Evolutionary conservation across 2,797 vertebrate genomes (phyloP).

Genomic region (Rhodeus uyekii): DNA sequence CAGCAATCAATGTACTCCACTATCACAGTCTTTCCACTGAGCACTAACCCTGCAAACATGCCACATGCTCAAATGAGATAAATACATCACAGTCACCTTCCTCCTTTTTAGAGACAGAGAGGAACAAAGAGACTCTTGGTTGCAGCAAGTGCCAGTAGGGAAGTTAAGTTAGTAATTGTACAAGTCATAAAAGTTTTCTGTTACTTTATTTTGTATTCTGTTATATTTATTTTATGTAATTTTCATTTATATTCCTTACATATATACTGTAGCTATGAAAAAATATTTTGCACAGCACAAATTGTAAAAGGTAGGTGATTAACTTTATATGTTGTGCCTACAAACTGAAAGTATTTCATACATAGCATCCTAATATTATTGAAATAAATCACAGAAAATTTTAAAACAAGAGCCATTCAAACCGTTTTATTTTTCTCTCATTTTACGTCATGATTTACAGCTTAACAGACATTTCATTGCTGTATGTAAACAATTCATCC

Average conservation of each 20-base stretch:
- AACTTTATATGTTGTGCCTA: neutral
- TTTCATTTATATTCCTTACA: neutral
- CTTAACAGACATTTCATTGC: neutral
- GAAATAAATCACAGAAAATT: neutral
- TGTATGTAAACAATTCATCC: neutral
- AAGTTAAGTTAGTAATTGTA: neutral
- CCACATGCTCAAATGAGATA: neutral
- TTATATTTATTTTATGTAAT: neutral
- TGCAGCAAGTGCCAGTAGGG: neutral
- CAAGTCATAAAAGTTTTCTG: neutral
- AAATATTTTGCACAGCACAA: neutral
- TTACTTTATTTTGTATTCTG: neutral
- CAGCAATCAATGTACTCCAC: neutral
- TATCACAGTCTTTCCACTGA: neutral
- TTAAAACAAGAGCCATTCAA: neutral
- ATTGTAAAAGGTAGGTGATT: neutral
- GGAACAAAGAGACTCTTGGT: neutral
- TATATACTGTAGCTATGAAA: neutral
- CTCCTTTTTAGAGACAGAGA: neutral
- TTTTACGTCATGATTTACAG: neutral
- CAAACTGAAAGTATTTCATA: neutral
- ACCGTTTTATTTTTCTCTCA: neutral
- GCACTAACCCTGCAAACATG: neutral
- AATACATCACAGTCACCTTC: neutral
- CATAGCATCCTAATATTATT: neutral